Conservation (phyloP, 2,113 vertebrate species). For the Phasianus colchicus region DNA sequence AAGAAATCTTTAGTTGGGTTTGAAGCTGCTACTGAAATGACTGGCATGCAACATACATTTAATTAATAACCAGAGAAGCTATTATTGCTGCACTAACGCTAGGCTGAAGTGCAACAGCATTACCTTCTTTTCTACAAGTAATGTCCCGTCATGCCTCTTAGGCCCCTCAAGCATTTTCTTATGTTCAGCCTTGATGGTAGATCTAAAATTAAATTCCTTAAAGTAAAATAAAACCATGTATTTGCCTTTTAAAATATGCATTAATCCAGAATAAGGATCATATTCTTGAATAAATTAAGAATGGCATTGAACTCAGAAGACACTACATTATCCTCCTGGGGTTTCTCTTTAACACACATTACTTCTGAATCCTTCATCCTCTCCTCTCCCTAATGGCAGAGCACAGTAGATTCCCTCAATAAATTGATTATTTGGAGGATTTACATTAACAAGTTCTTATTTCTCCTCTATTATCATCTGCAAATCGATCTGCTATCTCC, state of each 20-base stretch:
- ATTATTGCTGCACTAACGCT: neutral
- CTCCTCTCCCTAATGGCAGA: neutral
- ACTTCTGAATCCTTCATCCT: neutral
- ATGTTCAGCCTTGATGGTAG: neutral
- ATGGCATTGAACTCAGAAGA: neutral
- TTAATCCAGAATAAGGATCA: neutral
- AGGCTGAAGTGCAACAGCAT: neutral
- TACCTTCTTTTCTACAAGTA: neutral
- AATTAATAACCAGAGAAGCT: neutral
- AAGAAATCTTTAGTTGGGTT: neutral
- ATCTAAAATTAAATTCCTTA: neutral
- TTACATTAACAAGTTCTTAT: neutral
- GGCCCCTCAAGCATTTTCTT: neutral
- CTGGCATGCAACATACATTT: neutral
- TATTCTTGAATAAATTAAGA: conserved; percentile 1
- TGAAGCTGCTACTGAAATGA: neutral
- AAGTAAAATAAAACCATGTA: conserved; percentile 7
- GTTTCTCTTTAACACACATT: neutral
- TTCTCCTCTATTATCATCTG: neutral
- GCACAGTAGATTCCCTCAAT: neutral
- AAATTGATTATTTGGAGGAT: neutral
- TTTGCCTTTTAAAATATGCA: neutral
- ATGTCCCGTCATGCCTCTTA: neutral
- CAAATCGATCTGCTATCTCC: neutral
- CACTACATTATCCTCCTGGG: neutral